These are phyloP conservation scores for Thunnus maccoyii DNA, from an alignment of 2,113 vertebrate genomes.

Conservation along the genomic window DNA sequence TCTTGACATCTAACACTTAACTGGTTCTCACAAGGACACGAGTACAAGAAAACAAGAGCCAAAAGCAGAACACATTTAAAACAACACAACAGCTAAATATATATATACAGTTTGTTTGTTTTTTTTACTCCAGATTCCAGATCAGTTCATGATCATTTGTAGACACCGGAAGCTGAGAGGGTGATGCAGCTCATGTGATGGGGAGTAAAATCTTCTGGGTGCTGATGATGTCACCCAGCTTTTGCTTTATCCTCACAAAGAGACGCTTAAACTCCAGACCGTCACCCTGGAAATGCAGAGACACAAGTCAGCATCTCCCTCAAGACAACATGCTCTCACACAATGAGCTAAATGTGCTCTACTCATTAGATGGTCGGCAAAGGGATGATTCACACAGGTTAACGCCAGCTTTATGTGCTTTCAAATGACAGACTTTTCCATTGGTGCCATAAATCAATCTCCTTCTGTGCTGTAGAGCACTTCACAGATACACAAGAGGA, in stretches of 20 bases:
- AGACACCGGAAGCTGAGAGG: background rate
- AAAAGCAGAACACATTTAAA: background rate
- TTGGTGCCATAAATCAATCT: too few species aligned
- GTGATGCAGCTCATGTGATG: constrained; percentile 74
- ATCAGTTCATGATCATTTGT: background rate
- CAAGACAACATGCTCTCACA: background rate
- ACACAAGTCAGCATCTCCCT: background rate
- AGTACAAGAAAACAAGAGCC: background rate
- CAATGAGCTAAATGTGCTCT: background rate
- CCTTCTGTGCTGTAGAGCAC: too few species aligned
- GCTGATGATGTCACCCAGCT: constrained; percentile 91
- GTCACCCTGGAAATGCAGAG: constrained; percentile 87
- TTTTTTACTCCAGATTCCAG: background rate
- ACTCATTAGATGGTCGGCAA: too few species aligned
- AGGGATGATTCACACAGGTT: too few species aligned
- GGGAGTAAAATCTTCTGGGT: constrained; percentile 90
- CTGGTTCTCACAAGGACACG: background rate
- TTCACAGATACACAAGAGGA: background rate
- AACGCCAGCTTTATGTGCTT: too few species aligned
- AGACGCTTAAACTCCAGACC: constrained; percentile 97
- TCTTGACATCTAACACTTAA: background rate
- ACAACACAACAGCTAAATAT: constrained; percentile 44
- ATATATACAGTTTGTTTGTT: constrained; percentile 54
- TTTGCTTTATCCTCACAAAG: constrained; percentile 95
- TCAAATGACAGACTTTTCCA: too few species aligned